Evolutionary conservation across 2,888 invertebrate genomes (phyloP).

Genomic region (Spisula solida): DNA sequence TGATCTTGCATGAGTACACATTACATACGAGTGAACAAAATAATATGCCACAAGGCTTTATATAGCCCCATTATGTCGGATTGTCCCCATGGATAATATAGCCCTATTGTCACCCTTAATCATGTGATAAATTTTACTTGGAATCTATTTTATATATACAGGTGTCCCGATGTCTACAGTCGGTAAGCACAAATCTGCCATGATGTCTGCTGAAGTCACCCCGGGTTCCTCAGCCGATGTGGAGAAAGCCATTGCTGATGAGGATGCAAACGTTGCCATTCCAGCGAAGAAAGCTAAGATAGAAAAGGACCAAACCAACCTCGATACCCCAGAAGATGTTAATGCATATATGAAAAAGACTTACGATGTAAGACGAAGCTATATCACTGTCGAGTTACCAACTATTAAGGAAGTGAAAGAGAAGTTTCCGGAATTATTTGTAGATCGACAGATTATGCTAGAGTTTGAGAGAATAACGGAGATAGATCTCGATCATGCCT

Average conservation of each 20-base stretch:
- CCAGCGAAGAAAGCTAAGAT: conserved; percentile 62
- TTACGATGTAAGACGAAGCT: conserved; percentile 81
- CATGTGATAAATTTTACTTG: background rate
- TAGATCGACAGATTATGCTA: conserved; percentile 81
- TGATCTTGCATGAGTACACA: too few species aligned
- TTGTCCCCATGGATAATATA: too few species aligned
- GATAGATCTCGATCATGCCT: conserved; percentile 83
- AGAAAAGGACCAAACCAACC: conserved; percentile 67
- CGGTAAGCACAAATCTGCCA: conserved; percentile 79
- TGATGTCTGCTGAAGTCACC: conserved; percentile 82
- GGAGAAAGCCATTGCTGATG: conserved; percentile 70
- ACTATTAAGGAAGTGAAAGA: conserved; percentile 81
- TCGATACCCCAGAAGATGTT: conserved; percentile 79
- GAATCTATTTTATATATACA: background rate
- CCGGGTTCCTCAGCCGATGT: conserved; percentile 78
- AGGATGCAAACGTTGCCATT: conserved; percentile 66
- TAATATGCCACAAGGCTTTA: too few species aligned
- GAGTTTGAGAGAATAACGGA: conserved; percentile 83
- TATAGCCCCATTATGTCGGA: too few species aligned
- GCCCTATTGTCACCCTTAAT: too few species aligned
- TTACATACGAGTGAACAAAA: too few species aligned
- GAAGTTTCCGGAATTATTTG: conserved; percentile 81
- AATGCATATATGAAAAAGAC: conserved; percentile 81
- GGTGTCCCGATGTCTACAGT: conserved; percentile 74
- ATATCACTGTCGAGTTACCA: conserved; percentile 82